Base-by-base conservation (phyloP, 2,888 invertebrate species). In the Ectemnius cavifrons region DNA sequence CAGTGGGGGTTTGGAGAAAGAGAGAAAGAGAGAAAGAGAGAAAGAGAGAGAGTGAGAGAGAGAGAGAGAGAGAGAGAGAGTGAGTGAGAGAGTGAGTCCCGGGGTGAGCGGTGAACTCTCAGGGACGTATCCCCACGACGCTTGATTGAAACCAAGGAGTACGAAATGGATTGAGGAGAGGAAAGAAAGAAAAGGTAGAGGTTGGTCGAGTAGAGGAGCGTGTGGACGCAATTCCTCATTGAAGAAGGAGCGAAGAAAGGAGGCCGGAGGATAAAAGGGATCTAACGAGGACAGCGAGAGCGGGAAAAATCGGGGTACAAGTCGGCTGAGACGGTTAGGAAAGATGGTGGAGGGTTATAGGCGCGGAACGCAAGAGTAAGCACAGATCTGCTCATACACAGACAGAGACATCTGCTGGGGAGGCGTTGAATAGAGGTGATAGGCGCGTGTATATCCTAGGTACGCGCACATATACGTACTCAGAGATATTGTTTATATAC, bases 401-500 rank as follows among this genome's bases (percentile, higher is more conserved):
- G 23, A 37, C 37, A 37, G 37, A 37, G 8, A 37, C 37, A 37
- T 37, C 37, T 37, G 37, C 37, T 37, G 11, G 37, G 37, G 37
- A 37, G 37, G 37, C 37, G 37, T 37, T 37, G 37, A 37, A 37
- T 37, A 37, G 37, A 37, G 37, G 37, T 8, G 37, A 37, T 37
- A 37, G 8, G 37, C 37, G 37, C 37, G 37, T 37, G 37, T 11
- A 37, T 37, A 37, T 37, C 37, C 37, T 37, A 37, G 37, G 37
- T 37, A 37, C 37, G 37, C 37, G 37, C 37, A 52, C 75, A 73
- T 65, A 65, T 71, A 69, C 64, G 71, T 69, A 67, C 72, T 65
- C 70, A 71, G 78, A 78, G 78, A 84, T 81, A 82, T 72, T 76
- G 76, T 84, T 84, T 74, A 79, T 81, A 74, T 64, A 74, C 69